Evolutionary conservation across 1,140 invertebrate genomes (phyloP).

Genomic region (Drosophila grimshawi): DNA sequence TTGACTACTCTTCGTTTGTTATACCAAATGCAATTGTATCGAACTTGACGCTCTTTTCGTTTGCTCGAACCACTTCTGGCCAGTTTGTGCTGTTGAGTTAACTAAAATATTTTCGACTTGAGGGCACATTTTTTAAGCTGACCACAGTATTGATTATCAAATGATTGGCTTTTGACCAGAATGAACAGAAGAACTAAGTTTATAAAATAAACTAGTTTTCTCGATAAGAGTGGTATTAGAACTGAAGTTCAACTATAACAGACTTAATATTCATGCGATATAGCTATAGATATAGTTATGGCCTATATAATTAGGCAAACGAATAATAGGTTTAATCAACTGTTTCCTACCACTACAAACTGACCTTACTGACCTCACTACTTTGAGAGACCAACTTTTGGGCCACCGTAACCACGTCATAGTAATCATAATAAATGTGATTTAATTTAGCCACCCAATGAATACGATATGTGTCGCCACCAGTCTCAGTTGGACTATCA

Average conservation of each 20-base stretch:
- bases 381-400: neutral
- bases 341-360: too few relatives aligned
- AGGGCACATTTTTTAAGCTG: neutral
- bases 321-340: too few relatives aligned
- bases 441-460: constrained; percentile 18
- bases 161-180: neutral
- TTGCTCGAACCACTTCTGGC: neutral
- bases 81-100: neutral
- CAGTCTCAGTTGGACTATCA: neutral
- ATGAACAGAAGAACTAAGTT: neutral
- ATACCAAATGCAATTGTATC: neutral
- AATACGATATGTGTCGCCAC: neutral
- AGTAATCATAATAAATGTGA: constrained; percentile 8
- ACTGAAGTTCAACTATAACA: neutral
- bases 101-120: neutral
- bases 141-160: neutral
- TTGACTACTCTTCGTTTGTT: neutral
- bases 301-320: too few relatives aligned
- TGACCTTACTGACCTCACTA: neutral
- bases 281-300: neutral
- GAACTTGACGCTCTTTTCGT: neutral
- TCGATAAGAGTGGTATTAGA: constrained; percentile 1
- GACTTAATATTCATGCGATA: neutral
- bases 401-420: neutral
- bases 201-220: neutral